Conservation (phyloP, 2,113 vertebrate genomes). For the Hippolais icterina region DNA sequence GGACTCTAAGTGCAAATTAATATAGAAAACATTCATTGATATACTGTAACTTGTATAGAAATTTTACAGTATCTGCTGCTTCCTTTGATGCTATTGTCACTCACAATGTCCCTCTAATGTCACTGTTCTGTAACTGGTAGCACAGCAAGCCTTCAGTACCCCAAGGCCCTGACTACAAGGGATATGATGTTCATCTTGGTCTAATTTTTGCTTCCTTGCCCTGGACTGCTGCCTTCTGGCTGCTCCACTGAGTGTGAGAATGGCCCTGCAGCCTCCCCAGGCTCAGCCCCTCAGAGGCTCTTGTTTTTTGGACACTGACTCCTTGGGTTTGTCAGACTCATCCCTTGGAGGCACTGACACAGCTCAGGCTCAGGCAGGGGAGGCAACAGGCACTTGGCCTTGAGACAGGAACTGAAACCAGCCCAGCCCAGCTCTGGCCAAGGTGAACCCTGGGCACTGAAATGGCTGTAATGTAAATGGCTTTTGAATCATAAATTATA, state of each 20-base stretch:
- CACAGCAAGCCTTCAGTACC: neutral
- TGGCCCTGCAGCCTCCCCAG: neutral
- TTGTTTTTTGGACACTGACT: accelerated
- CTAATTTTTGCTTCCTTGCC: neutral
- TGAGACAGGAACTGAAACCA: neutral
- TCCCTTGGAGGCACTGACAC: neutral
- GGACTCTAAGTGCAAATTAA: neutral
- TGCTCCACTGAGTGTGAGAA: neutral
- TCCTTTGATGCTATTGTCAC: neutral
- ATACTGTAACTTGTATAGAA: neutral
- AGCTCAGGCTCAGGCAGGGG: neutral
- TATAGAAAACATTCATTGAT: neutral
- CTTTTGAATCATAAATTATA: neutral
- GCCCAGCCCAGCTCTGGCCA: neutral
- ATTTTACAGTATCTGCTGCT: neutral
- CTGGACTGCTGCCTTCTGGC: neutral
- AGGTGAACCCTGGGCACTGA: neutral
- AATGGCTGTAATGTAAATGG: neutral
- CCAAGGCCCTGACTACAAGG: neutral
- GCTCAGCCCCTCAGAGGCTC: neutral
- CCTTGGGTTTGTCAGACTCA: neutral
- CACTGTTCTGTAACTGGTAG: neutral
- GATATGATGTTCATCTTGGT: neutral
- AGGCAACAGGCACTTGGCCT: neutral
- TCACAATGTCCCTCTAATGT: neutral